Percentiles rank a stretch among this genome's conserved stretches.
These are phyloP conservation scores for Macquaria australasica DNA, from an alignment of 2,113 vertebrate genomes.

Conservation along the genomic window DNA sequence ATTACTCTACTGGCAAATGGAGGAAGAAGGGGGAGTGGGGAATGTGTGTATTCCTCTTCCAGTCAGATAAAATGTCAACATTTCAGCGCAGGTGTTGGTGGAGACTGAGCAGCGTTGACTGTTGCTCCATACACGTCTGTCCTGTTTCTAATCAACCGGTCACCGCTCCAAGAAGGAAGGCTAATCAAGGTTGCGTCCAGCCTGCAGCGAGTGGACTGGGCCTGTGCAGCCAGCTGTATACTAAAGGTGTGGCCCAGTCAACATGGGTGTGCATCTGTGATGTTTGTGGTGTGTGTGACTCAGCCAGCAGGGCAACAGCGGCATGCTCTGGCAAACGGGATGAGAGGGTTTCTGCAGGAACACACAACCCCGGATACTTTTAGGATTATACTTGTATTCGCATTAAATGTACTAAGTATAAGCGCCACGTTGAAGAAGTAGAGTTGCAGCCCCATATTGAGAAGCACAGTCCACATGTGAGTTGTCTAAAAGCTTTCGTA, in stretches of 20 bases:
- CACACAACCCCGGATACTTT: not conserved
- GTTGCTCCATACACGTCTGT: conserved; percentile 22
- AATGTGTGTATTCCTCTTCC: conserved; percentile 44
- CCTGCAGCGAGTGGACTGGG: not conserved
- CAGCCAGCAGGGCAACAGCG: not conserved
- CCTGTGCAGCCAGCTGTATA: conserved; percentile 13
- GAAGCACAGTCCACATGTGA: not conserved
- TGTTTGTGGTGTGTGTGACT: conserved; percentile 2
- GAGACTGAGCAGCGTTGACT: conserved; percentile 53
- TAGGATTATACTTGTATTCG: not conserved
- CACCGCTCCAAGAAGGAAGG: not conserved
- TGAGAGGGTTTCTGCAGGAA: not conserved
- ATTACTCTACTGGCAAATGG: conserved; percentile 42
- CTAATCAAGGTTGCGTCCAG: not conserved
- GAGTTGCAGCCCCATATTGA: not conserved
- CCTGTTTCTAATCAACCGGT: conserved; percentile 20
- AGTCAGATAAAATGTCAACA: conserved; percentile 64
- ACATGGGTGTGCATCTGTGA: conserved; percentile 28
- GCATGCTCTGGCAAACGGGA: conserved; percentile 17
- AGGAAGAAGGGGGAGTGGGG: conserved; percentile 23
- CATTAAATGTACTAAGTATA: not conserved
- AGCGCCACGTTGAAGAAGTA: not conserved
- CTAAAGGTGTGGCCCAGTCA: conserved; percentile 39
- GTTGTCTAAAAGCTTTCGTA: not conserved
- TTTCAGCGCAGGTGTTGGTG: conserved; percentile 55